phyloP scores from a whole-genome alignment of 1,140 invertebrate species.

The Drosophila bocki region DNA sequence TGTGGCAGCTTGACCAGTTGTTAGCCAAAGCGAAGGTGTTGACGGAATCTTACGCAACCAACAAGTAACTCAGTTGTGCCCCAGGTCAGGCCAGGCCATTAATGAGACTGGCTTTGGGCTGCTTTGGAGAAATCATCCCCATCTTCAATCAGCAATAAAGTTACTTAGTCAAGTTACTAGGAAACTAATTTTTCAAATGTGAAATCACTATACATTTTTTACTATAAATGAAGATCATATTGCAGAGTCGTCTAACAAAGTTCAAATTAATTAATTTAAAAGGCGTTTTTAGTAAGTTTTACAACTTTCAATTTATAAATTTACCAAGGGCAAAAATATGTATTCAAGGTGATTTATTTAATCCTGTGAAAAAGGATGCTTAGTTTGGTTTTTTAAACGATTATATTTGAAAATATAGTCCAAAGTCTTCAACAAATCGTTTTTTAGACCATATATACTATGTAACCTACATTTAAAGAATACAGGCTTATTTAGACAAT shows the following conservation, averaged over 20 bases:
- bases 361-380: no score
- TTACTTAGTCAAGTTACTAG: neutral
- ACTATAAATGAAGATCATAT: neutral
- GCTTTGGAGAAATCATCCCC: neutral
- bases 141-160: neutral
- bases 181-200: neutral
- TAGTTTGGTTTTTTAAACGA: no score
- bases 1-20: constrained; percentile 39
- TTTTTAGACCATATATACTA: no score
- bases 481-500: no score
- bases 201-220: neutral
- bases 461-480: no score
- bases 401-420: no score
- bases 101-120: neutral
- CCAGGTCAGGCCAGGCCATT: constrained; percentile 14
- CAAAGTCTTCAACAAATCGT: no score
- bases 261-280: no score
- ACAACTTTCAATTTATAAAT: no score
- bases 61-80: constrained; percentile 4
- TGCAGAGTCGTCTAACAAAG: neutral
- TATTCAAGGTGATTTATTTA: no score
- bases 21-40: constrained; percentile 8
- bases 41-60: constrained; percentile 50
- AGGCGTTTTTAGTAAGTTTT: no score
- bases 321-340: no score